Evolutionary conservation across 92 coral and sea anemone genomes (phyloP).

Genomic region (Diadumene lineata): DNA sequence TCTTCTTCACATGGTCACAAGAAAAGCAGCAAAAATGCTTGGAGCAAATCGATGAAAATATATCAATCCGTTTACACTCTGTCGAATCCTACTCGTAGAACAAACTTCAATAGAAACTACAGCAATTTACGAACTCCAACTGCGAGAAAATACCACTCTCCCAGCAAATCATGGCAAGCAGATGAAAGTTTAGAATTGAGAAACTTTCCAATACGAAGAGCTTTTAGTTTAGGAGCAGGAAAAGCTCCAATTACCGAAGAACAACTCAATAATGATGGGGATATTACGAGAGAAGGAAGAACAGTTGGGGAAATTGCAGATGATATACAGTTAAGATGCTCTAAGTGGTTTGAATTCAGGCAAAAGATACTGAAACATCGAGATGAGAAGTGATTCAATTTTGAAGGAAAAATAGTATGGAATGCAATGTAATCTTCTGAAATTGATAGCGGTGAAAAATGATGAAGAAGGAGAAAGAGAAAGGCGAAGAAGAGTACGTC

Average conservation of each 20-base stretch:
- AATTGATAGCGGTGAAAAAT: no score
- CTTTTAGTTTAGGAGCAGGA: background rate
- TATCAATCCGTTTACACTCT: slow-evolving; percentile 9
- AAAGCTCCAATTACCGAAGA: background rate
- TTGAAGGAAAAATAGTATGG: background rate
- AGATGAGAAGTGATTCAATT: background rate
- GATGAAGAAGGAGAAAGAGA: no score
- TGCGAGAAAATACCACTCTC: background rate
- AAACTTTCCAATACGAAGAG: background rate
- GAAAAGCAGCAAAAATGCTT: background rate
- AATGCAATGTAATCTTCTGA: no score
- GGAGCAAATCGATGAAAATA: slow-evolving; percentile 7
- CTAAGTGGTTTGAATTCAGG: slow-evolving; percentile 62
- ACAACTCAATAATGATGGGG: background rate
- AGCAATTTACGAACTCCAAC: background rate
- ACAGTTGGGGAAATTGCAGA: slow-evolving; percentile 58
- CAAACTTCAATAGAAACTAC: background rate
- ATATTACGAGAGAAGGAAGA: slow-evolving; percentile 37
- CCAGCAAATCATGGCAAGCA: slow-evolving; percentile 16
- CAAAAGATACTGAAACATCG: slow-evolving; percentile 8
- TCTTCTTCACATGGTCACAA: background rate
- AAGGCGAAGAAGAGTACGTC: no score
- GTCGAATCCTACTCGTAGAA: background rate
- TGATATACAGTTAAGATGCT: slow-evolving; percentile 71
- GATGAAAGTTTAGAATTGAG: no score